Conservation (phyloP, 2,113 vertebrate genomes). For the Mus spicilegus region DNA sequence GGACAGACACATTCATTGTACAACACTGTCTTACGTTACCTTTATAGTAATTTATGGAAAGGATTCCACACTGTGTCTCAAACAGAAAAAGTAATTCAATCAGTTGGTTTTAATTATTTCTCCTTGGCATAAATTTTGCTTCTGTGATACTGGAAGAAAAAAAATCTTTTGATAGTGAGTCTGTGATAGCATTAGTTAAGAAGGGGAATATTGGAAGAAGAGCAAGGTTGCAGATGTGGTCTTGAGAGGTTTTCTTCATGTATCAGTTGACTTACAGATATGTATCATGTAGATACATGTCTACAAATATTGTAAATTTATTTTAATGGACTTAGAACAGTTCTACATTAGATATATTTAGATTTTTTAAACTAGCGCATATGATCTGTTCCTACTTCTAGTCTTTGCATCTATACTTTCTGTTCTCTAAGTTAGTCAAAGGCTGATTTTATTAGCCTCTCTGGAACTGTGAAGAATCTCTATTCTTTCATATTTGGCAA, state of each 20-base stretch:
- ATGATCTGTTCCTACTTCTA: neutral
- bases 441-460: slow-evolving; percentile 55
- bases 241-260: neutral
- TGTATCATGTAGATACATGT: neutral
- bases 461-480: slow-evolving; percentile 36
- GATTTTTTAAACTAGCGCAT: slow-evolving; percentile 10
- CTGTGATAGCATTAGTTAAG: neutral
- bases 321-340: slow-evolving; percentile 19
- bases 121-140: neutral
- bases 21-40: neutral
- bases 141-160: neutral
- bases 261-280: neutral
- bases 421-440: slow-evolving; percentile 36
- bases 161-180: neutral
- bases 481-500: slow-evolving; percentile 59
- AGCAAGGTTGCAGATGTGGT: neutral
- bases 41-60: neutral
- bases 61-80: neutral
- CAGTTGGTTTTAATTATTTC: neutral
- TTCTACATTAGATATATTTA: slow-evolving; percentile 40
- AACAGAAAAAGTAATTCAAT: neutral
- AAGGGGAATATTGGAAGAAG: neutral
- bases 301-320: neutral
- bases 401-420: slow-evolving; percentile 51
- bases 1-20: neutral